A percentile compares a stretch with the other conserved stretches of the same genome.
These are phyloP conservation scores for Cataglyphis livida DNA, from an alignment of 2,888 invertebrate genomes.

Conservation along the genomic window DNA sequence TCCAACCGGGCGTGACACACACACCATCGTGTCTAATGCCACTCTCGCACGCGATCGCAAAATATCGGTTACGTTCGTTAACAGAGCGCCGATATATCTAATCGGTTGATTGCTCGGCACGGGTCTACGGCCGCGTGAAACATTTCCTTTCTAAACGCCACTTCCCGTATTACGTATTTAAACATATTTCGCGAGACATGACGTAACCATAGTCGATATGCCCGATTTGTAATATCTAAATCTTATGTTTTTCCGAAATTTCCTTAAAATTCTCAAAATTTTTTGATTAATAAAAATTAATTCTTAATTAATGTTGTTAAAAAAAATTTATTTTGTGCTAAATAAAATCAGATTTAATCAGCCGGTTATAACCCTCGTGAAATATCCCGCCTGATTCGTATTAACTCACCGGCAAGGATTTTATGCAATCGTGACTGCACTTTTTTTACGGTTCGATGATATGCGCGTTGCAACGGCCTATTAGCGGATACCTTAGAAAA, in stretches of 20 bases:
- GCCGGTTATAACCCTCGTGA: conserved; percentile 76
- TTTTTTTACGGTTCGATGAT: conserved; percentile 62
- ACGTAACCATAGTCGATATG: conserved; percentile 23
- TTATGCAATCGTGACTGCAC: conserved; percentile 67
- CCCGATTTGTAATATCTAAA: not conserved
- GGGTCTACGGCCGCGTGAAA: conserved; percentile 55
- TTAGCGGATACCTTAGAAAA: conserved; percentile 68
- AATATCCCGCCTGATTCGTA: conserved; percentile 59
- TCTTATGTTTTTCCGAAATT: not conserved
- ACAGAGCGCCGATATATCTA: conserved; percentile 56
- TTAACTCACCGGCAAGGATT: conserved; percentile 55
- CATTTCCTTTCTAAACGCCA: conserved; percentile 60
- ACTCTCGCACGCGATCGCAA: conserved; percentile 49
- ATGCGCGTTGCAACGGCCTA: conserved; percentile 65
- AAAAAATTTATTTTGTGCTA: not conserved
- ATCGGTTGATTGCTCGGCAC: conserved; percentile 62
- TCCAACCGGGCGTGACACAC: conserved; percentile 69
- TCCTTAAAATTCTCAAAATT: not conserved
- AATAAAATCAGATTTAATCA: not conserved
- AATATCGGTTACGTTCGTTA: conserved; percentile 34
- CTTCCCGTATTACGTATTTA: conserved; percentile 57
- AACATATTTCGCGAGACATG: conserved; percentile 12
- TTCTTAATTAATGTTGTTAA: not conserved
- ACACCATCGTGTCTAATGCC: conserved; percentile 36
- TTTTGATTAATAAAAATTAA: not conserved